These are phyloP conservation scores for Metalampra italica DNA, from an alignment of 2,888 invertebrate species.

Conservation along the genomic window DNA sequence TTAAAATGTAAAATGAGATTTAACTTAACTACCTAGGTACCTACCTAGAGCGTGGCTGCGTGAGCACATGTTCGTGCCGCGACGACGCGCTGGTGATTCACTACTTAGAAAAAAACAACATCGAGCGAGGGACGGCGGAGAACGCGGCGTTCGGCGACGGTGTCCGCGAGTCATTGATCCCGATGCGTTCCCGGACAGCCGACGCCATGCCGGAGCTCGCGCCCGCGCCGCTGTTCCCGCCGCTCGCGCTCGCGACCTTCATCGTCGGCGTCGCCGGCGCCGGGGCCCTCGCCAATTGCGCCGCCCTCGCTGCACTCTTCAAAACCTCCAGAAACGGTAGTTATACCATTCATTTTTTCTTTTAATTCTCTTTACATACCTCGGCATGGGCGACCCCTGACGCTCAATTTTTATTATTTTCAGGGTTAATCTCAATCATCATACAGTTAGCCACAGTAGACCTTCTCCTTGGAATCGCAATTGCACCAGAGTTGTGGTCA, in stretches of 20 bases:
- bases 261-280: conserved; percentile 64
- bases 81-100: conserved; percentile 51
- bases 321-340: conserved; percentile 71
- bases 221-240: conserved; percentile 48
- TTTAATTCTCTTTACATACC: neutral
- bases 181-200: conserved; percentile 62
- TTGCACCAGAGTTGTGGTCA: conserved; percentile 74
- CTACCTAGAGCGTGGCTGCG: conserved; percentile 42
- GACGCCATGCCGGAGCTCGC: conserved; percentile 36
- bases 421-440: conserved; percentile 73
- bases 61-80: conserved; percentile 59
- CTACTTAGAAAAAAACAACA: conserved; percentile 57
- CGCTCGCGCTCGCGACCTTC: conserved; percentile 51
- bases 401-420: conserved; percentile 34
- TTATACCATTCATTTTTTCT: neutral
- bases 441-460: conserved; percentile 76
- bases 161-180: conserved; percentile 71
- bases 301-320: conserved; percentile 58
- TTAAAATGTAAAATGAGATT: conserved; percentile 5
- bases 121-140: conserved; percentile 49
- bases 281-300: conserved; percentile 63
- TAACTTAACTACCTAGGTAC: neutral
- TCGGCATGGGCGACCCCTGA: neutral
- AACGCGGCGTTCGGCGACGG: conserved; percentile 57
- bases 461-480: conserved; percentile 58